Conservation (phyloP, 2,888 invertebrate genomes). For the Eustalomyia histrio region DNA sequence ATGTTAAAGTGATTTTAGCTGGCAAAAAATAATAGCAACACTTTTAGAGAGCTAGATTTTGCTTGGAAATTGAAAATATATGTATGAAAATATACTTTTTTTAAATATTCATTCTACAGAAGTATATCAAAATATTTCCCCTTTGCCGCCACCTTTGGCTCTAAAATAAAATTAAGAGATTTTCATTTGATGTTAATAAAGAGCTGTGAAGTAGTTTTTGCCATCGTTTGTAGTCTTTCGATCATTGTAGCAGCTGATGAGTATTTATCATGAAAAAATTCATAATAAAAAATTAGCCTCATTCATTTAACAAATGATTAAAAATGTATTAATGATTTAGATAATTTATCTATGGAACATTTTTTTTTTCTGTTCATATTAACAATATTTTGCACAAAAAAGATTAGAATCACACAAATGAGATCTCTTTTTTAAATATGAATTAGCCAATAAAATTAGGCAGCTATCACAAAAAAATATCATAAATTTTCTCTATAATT, state of each 20-base stretch:
- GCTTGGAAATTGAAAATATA: constrained; percentile 31
- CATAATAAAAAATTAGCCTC: constrained; percentile 18
- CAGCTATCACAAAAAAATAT: too few relatives aligned
- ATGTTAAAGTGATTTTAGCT: constrained; percentile 57
- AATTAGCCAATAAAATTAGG: not conserved
- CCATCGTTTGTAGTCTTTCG: constrained; percentile 32
- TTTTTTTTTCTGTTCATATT: constrained; percentile 4
- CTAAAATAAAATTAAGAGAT: constrained; percentile 46
- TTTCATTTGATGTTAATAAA: constrained; percentile 39
- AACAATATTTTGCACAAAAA: not conserved
- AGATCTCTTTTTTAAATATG: not conserved
- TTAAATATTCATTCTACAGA: constrained; percentile 4
- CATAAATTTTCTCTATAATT: too few relatives aligned
- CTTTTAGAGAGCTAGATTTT: constrained; percentile 49
- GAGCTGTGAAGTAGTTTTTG: constrained; percentile 26
- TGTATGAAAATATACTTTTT: constrained; percentile 1
- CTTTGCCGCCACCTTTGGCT: not conserved
- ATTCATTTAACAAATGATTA: constrained; percentile 33
- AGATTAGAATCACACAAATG: not conserved
- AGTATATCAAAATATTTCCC: not conserved
- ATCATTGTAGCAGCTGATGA: constrained; percentile 44
- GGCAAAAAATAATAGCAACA: constrained; percentile 60
- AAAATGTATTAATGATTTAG: constrained; percentile 42
- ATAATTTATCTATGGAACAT: constrained; percentile 24
- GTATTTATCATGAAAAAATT: constrained; percentile 25